phyloP scores from a whole-genome alignment of 1,140 invertebrate genomes.

The Platyura marginata region DNA sequence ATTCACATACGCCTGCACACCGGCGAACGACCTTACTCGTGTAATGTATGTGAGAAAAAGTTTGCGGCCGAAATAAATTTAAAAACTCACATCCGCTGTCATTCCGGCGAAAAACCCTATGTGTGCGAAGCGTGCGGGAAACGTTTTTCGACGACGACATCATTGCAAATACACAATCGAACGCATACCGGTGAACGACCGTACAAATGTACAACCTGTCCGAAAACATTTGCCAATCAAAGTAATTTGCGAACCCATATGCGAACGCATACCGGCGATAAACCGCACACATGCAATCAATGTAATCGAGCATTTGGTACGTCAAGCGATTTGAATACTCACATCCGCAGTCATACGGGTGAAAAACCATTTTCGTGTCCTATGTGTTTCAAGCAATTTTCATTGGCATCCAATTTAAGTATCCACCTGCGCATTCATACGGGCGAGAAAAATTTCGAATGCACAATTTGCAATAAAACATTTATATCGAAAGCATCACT shows the following conservation, averaged over 20 bases:
- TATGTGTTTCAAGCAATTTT: neutral
- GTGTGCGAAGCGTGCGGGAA: neutral
- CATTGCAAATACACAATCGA: neutral
- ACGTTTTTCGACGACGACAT: neutral
- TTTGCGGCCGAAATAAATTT: too few relatives aligned
- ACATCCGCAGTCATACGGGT: neutral
- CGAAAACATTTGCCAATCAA: neutral
- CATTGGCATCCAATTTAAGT: neutral
- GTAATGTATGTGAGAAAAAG: too few relatives aligned
- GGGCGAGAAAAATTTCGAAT: neutral
- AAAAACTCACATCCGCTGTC: too few relatives aligned
- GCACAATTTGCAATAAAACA: neutral
- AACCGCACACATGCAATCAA: neutral
- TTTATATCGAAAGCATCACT: neutral
- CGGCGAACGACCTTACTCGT: too few relatives aligned
- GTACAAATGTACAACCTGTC: neutral
- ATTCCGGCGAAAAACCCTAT: neutral
- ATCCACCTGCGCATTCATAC: neutral
- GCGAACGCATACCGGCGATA: neutral
- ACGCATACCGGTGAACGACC: neutral
- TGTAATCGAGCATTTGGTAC: neutral
- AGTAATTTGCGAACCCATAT: neutral
- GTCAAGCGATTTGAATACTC: neutral
- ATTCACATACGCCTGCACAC: too few relatives aligned
- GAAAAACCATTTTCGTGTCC: neutral